phyloP scores from a whole-genome alignment of 2,113 vertebrate genomes.

The Megaleporinus macrocephalus region DNA sequence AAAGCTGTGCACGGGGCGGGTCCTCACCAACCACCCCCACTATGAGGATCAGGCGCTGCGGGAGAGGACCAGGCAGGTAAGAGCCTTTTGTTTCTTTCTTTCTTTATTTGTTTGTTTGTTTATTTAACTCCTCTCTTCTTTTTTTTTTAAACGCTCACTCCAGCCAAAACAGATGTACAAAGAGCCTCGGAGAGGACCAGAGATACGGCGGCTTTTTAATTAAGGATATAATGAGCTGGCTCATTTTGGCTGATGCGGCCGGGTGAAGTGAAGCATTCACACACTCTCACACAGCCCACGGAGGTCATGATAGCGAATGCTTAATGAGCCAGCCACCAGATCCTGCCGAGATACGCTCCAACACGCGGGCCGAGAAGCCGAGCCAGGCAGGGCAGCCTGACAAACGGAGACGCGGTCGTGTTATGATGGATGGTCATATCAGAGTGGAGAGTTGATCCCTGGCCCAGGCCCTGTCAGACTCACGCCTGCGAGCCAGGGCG shows the following conservation, averaged over 20 bases:
- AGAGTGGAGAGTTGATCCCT: constrained; percentile 11
- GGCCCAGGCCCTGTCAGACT: constrained; percentile 6
- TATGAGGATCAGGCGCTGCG: constrained; percentile 92
- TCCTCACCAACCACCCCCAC: constrained; percentile 96
- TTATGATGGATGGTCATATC: background rate
- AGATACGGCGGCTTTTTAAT: constrained; percentile 76
- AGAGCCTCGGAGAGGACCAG: constrained; percentile 82
- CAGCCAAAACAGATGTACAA: background rate
- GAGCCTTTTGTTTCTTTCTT: background rate
- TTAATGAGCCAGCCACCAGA: background rate
- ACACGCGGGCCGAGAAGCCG: background rate
- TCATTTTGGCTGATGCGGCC: background rate
- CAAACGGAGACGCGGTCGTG: background rate
- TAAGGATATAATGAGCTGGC: constrained; percentile 10
- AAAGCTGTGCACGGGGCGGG: constrained; percentile 94
- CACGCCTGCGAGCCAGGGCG: background rate
- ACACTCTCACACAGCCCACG: background rate
- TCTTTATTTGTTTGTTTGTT: background rate
- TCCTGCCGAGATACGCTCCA: background rate
- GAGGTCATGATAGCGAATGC: background rate
- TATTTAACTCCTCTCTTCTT: no score
- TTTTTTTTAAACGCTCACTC: background rate
- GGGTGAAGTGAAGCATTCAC: constrained; percentile 9
- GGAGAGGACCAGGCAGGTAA: constrained; percentile 92
- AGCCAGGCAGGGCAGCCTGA: background rate